phyloP scores from a whole-genome alignment of 2,888 invertebrate species.

The Eumacrocentrus americanus region DNA sequence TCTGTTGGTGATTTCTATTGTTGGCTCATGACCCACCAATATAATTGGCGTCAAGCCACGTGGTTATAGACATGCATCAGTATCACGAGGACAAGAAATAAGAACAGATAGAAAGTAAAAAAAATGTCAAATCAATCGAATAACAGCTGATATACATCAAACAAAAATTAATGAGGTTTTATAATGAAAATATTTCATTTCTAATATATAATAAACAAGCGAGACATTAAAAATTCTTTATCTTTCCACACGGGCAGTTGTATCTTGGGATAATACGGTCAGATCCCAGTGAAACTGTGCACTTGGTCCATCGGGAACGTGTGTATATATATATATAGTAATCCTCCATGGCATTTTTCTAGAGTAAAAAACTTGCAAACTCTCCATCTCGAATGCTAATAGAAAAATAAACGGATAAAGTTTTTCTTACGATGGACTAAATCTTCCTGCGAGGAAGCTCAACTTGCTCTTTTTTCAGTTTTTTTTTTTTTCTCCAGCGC shows the following conservation, averaged over 20 bases:
- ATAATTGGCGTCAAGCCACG: slow-evolving; percentile 46
- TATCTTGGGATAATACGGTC: slow-evolving; percentile 24
- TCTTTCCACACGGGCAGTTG: slow-evolving; percentile 14
- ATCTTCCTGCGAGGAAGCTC: slow-evolving; percentile 32
- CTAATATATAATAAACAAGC: slow-evolving; percentile 10
- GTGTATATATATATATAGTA: no score
- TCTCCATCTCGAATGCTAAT: slow-evolving; percentile 41
- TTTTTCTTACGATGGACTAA: slow-evolving; percentile 39
- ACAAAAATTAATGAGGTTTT: background rate
- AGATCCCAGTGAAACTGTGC: no score
- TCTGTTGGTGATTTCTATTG: slow-evolving; percentile 53
- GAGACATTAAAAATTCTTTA: slow-evolving; percentile 25
- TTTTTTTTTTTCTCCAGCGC: background rate
- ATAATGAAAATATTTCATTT: slow-evolving; percentile 11
- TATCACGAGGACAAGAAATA: slow-evolving; percentile 44
- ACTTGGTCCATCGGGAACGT: slow-evolving; percentile 35
- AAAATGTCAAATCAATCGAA: background rate
- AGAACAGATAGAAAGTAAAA: slow-evolving; percentile 21
- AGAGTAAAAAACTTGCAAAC: slow-evolving; percentile 36
- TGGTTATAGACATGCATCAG: slow-evolving; percentile 30
- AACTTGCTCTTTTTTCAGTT: slow-evolving; percentile 4
- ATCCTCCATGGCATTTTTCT: slow-evolving; percentile 38
- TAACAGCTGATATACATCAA: background rate
- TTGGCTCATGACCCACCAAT: slow-evolving; percentile 41
- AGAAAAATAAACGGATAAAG: slow-evolving; percentile 47